Conservation (phyloP, 2,113 vertebrate genomes). For the Phyllostomus discolor region DNA sequence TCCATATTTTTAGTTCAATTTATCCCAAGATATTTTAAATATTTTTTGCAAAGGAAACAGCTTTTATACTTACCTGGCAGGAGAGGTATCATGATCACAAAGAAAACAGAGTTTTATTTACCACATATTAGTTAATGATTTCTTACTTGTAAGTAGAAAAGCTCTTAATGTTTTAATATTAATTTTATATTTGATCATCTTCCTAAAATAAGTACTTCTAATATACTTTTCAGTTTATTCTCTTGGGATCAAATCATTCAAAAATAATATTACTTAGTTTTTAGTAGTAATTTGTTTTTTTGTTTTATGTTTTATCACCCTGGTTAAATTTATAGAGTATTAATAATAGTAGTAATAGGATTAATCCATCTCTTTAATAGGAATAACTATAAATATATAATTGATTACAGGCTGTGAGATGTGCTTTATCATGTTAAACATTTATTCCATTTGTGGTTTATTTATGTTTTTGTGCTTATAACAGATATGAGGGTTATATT, state of each 20-base stretch:
- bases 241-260: not conserved
- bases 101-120: not conserved
- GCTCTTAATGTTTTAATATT: not conserved
- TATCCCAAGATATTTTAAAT: not conserved
- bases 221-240: not conserved
- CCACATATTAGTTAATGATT: not conserved
- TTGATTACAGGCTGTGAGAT: not conserved
- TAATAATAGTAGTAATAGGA: not conserved
- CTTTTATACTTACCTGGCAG: too few species aligned
- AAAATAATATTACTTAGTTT: not conserved
- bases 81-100: not conserved
- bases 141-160: not conserved
- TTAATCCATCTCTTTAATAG: not conserved
- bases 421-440: not conserved
- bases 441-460: not conserved
- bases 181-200: not conserved
- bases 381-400: slow-evolving; percentile 15
- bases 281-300: not conserved
- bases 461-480: not conserved
- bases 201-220: not conserved
- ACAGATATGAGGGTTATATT: not conserved
- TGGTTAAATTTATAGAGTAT: slow-evolving; percentile 5
- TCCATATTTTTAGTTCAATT: not conserved
- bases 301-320: not conserved
- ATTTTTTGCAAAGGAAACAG: not conserved